These are phyloP conservation scores for Lampris incognitus DNA, from an alignment of 2,113 vertebrate species.

Conservation along the genomic window DNA sequence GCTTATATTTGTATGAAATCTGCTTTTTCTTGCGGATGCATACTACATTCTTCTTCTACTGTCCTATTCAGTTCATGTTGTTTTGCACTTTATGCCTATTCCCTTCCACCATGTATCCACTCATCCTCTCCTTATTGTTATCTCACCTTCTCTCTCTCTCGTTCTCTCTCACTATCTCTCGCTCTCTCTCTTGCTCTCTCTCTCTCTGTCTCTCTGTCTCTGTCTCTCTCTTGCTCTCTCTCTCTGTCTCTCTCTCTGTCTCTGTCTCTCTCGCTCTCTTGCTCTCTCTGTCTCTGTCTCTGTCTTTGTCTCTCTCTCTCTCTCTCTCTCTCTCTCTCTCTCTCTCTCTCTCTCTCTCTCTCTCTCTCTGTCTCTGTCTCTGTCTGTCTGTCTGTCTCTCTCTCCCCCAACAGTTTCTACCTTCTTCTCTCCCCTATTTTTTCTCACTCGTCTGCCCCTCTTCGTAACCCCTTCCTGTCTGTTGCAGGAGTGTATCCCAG, in stretches of 20 bases:
- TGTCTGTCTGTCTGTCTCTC: slow-evolving; percentile 12
- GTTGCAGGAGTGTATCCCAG: slow-evolving; percentile 93
- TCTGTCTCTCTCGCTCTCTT: background rate
- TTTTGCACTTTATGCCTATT: too few relatives aligned
- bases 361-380: background rate
- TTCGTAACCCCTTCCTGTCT: slow-evolving; percentile 23
- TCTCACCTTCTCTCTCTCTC: too few relatives aligned
- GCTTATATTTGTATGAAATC: too few relatives aligned
- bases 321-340: background rate
- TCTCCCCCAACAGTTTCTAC: background rate
- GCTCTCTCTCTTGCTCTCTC: too few relatives aligned
- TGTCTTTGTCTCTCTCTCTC: background rate
- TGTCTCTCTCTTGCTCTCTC: background rate
- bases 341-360: background rate
- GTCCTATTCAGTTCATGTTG: too few relatives aligned
- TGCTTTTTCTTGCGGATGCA: too few relatives aligned
- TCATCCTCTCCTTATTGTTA: too few relatives aligned
- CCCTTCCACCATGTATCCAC: too few relatives aligned
- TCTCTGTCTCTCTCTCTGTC: background rate
- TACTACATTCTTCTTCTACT: too few relatives aligned
- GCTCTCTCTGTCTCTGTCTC: background rate
- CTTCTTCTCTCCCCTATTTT: background rate
- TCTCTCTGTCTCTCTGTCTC: background rate
- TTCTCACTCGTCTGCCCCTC: background rate
- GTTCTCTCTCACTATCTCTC: too few relatives aligned